phyloP scores from a whole-genome alignment of 2,888 invertebrate species.

The Synergus umbraculus region DNA sequence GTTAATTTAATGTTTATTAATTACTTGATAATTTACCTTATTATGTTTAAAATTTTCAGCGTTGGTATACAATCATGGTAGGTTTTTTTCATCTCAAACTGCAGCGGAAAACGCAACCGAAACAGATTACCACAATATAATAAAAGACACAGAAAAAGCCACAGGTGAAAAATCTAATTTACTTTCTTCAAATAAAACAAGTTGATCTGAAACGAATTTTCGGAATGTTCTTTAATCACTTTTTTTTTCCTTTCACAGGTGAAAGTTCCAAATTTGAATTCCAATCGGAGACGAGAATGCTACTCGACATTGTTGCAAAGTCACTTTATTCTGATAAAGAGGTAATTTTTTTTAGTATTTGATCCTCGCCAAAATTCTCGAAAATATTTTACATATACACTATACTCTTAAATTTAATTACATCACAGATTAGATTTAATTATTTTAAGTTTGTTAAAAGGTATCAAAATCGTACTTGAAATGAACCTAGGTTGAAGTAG shows the following conservation, averaged over 20 bases:
- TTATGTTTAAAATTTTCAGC: conserved; percentile 46
- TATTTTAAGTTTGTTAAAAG: too few species aligned
- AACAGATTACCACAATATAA: conserved; percentile 80
- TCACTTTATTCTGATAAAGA: conserved; percentile 98
- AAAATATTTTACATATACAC: not conserved
- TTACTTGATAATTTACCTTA: too few species aligned
- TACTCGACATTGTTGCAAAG: conserved; percentile 97
- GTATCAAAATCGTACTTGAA: too few species aligned
- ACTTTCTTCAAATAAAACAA: not conserved
- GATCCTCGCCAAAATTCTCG: not conserved
- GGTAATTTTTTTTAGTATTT: conserved; percentile 77
- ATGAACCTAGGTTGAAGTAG: too few species aligned
- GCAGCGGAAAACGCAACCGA: conserved; percentile 70
- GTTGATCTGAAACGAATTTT: not conserved
- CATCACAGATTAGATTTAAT: too few species aligned
- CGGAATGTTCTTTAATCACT: not conserved
- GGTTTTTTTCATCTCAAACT: conserved; percentile 70
- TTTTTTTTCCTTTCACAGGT: conserved; percentile 73
- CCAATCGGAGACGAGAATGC: conserved; percentile 97
- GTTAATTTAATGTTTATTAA: too few species aligned
- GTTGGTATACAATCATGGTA: conserved; percentile 52
- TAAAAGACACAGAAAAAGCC: conserved; percentile 81
- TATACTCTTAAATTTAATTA: too few species aligned
- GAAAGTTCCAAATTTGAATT: conserved; percentile 89
- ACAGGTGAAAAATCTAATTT: conserved; percentile 76